Base-by-base conservation (phyloP, 2,113 vertebrate species). In the Esox niger region DNA sequence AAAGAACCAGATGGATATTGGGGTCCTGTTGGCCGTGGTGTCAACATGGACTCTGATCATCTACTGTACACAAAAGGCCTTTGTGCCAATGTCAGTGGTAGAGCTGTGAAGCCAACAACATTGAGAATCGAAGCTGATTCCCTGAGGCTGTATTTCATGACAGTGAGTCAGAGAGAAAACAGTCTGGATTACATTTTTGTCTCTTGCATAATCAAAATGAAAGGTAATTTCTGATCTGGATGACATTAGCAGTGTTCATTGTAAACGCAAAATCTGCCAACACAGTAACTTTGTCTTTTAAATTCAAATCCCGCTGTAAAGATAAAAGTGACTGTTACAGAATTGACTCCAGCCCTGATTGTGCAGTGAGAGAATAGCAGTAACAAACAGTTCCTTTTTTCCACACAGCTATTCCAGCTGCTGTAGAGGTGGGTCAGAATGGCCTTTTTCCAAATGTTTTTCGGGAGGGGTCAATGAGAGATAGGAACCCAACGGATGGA, bases 1-100 rank as follows among this genome's bases (percentile, higher is more conserved):
- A 65, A 47, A 62, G 26, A 62, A 57, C 27, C 15, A 60, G 59
- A 67, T 23, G 17, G 31, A 6, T 59, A 30, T 13, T 27, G 57
- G 29, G 57, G 27, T 15, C 59, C 59, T 13, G 9, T 13, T 31
- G 21, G 31, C 30, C 59, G 3, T 23, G 4, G 15, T 32, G 58
- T 29, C 57, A 27, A 59, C 7, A 27, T 31, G 46, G 43, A 49
- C 15, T 52, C 43, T 64, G 27, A 52, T 31, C 6, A n/a, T 15
- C 52, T 0, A 26, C 4, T 11, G 31, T 57, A 23, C 15, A 67
- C 59, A 61, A 23, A 61, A 35, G 59, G 15, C 32, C 59, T 61
- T 61, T 61, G 59, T 61, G 59, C 2, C 31, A 20, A 10, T 61
- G 32, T n/a, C 31, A 61, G 30, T 26, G 59, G 6, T 7, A 20